These are phyloP conservation scores for Pseudobourletiella spinata DNA, from an alignment of 1,140 invertebrate species.

Conservation along the genomic window DNA sequence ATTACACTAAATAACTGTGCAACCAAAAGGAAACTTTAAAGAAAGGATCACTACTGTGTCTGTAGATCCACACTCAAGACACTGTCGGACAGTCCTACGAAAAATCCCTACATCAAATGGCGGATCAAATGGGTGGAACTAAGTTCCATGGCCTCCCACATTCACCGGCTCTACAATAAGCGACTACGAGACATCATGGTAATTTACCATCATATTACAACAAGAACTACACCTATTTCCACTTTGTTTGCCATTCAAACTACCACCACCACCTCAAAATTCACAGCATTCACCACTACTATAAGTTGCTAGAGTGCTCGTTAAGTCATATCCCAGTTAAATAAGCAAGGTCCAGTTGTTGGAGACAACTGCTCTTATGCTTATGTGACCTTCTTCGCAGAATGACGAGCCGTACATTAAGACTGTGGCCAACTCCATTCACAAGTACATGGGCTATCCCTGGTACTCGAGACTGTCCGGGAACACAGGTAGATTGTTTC, in stretches of 20 bases:
- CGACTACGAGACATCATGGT: slow-evolving; percentile 19
- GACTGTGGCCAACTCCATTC: slow-evolving; percentile 15
- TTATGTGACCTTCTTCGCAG: slow-evolving; percentile 5
- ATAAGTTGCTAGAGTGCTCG: too few relatives aligned
- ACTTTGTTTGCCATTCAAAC: too few relatives aligned
- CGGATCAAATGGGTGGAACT: slow-evolving; percentile 17
- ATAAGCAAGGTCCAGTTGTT: too few relatives aligned
- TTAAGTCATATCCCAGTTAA: not conserved
- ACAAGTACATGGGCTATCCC: slow-evolving; percentile 16
- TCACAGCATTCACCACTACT: too few relatives aligned
- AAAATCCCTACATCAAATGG: slow-evolving; percentile 6
- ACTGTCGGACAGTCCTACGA: not conserved
- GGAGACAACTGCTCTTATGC: too few relatives aligned
- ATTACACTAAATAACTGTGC: not conserved
- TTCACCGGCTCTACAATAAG: slow-evolving; percentile 21
- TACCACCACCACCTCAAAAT: too few relatives aligned
- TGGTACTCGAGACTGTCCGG: slow-evolving; percentile 17
- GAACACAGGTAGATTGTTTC: slow-evolving; percentile 2
- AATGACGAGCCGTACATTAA: slow-evolving; percentile 18
- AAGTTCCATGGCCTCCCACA: slow-evolving; percentile 8
- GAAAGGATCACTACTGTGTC: too few relatives aligned
- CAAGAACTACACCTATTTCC: too few relatives aligned
- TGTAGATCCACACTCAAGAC: slow-evolving; percentile 3
- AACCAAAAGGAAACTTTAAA: not conserved
- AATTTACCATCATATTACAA: too few relatives aligned